Percentiles rank a stretch among this genome's conserved stretches.
phyloP scores from a whole-genome alignment of 2,888 invertebrate genomes.

The Psococerastis gibbosa region DNA sequence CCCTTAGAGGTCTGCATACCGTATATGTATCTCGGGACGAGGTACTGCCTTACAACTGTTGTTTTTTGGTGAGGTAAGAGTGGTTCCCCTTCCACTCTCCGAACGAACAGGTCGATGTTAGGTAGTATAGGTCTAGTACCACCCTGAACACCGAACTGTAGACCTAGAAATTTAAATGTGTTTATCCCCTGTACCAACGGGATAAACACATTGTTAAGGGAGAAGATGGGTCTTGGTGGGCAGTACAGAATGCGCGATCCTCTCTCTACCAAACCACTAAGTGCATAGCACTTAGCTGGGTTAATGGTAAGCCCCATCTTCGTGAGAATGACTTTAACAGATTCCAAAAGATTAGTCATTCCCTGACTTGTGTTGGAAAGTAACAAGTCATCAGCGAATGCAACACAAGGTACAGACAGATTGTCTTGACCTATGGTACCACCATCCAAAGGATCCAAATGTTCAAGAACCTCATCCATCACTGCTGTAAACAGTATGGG shows the following conservation, averaged over 20 bases:
- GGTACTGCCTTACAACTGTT: constrained; percentile 4
- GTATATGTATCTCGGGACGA: constrained; percentile 10
- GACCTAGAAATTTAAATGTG: background rate
- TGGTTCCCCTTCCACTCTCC: constrained; percentile 7
- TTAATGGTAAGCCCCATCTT: constrained; percentile 8
- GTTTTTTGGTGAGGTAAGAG: constrained; percentile 12
- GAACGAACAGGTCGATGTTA: constrained; percentile 4
- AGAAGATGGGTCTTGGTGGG: background rate
- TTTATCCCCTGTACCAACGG: background rate
- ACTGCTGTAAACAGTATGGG: constrained; percentile 15
- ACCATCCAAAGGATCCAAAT: constrained; percentile 11
- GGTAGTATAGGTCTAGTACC: background rate
- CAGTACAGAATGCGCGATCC: background rate
- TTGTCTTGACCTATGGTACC: background rate
- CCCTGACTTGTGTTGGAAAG: constrained; percentile 15
- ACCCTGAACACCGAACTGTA: background rate
- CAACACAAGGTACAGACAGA: background rate
- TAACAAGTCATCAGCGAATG: constrained; percentile 17
- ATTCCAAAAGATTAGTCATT: background rate
- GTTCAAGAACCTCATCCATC: constrained; percentile 10
- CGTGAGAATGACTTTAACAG: background rate
- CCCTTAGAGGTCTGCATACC: constrained; percentile 2
- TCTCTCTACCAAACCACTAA: background rate
- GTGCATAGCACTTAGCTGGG: background rate
- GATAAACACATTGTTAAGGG: background rate